Evolutionary conservation across 2,888 invertebrate species (phyloP).

Genomic region (Allacma fusca): DNA sequence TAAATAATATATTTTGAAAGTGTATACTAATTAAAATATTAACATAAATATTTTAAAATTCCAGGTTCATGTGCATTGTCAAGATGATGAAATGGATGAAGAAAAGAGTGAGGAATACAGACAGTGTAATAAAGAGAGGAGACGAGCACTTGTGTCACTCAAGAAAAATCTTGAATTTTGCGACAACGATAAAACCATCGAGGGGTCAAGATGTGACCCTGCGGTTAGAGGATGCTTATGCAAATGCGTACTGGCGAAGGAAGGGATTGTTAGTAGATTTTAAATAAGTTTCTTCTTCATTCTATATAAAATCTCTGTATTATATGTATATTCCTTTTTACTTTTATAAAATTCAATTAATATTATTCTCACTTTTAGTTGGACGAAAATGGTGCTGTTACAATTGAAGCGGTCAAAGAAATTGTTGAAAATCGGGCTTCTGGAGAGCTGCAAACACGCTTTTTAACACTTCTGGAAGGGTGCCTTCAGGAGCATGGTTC

Average conservation of each 20-base stretch:
- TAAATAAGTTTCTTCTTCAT: background rate
- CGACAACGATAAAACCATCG: background rate
- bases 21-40: too few relatives aligned
- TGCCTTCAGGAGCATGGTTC: constrained; percentile 19
- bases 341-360: background rate
- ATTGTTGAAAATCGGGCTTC: background rate
- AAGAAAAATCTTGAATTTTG: constrained; percentile 10
- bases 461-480: background rate
- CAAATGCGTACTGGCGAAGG: constrained; percentile 30
- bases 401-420: background rate
- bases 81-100: background rate
- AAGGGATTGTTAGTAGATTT: background rate
- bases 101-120: background rate
- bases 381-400: constrained; percentile 20
- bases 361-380: background rate
- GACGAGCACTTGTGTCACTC: constrained; percentile 23
- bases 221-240: background rate
- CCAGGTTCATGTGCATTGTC: too few relatives aligned
- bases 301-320: background rate
- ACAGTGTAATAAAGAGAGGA: constrained; percentile 11
- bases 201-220: background rate
- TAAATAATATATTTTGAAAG: too few relatives aligned
- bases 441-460: background rate
- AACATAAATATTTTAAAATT: too few relatives aligned
- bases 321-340: background rate